Evolutionary conservation across 2,888 invertebrate genomes (phyloP).

Genomic region (Trachelus stipa): DNA sequence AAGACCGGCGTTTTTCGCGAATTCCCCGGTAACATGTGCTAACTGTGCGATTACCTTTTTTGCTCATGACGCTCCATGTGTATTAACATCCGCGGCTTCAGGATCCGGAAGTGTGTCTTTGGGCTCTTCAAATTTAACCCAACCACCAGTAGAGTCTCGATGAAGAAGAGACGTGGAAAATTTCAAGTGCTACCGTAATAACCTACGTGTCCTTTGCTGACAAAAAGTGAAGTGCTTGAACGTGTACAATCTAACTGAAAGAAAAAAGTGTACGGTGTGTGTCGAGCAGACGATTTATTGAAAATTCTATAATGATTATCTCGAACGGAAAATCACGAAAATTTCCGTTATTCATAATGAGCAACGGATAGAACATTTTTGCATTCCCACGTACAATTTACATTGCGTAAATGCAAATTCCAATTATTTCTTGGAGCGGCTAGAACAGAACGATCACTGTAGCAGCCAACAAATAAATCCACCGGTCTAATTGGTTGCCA

Average conservation of each 20-base stretch:
- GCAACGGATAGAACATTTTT: not conserved
- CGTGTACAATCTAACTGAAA: not conserved
- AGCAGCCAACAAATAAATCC: slow-evolving; percentile 44
- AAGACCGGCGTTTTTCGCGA: slow-evolving; percentile 49
- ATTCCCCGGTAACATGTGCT: slow-evolving; percentile 44
- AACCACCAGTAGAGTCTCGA: not conserved
- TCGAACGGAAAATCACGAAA: not conserved
- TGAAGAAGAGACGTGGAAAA: not conserved
- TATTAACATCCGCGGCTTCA: slow-evolving; percentile 32
- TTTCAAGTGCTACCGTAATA: not conserved
- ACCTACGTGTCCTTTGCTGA: not conserved
- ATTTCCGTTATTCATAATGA: not conserved
- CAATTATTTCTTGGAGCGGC: not conserved
- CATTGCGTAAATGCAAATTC: not conserved
- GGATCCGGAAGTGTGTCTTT: not conserved
- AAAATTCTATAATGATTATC: not conserved
- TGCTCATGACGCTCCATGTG: slow-evolving; percentile 40
- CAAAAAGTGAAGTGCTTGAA: not conserved
- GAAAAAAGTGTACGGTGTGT: not conserved
- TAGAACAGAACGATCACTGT: not conserved
- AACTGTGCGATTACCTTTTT: slow-evolving; percentile 32
- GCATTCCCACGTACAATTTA: not conserved
- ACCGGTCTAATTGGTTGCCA: slow-evolving; percentile 62
- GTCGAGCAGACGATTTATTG: not conserved
- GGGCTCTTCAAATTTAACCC: not conserved